phyloP scores from a whole-genome alignment of 2,113 vertebrate species.

The Sylvietta virens region DNA sequence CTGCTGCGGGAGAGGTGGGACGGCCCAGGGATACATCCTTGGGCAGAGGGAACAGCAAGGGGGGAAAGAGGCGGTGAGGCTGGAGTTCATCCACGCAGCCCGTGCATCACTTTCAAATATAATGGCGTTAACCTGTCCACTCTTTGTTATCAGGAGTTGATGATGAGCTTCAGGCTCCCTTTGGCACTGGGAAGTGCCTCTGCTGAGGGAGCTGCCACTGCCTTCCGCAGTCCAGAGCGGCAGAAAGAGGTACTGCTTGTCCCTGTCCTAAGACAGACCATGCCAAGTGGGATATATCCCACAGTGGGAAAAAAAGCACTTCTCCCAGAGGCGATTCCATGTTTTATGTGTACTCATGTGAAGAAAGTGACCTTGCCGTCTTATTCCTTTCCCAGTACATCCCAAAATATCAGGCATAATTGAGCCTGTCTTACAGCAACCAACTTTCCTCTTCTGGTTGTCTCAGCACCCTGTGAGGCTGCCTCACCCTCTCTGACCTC shows the following conservation, averaged over 20 bases:
- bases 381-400: not conserved
- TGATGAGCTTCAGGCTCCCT: not conserved
- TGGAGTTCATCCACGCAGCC: accelerated
- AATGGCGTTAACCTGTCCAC: accelerated
- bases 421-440: not conserved
- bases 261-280: not conserved
- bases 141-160: accelerated
- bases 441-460: not conserved
- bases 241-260: not conserved
- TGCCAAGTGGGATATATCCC: not conserved
- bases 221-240: not conserved
- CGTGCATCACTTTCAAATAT: not conserved
- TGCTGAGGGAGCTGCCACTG: not conserved
- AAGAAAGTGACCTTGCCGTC: not conserved
- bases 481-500: too few species aligned
- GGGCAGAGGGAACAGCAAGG: accelerated
- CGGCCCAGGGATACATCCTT: accelerated
- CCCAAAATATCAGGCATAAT: accelerated
- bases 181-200: not conserved
- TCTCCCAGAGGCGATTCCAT: not conserved
- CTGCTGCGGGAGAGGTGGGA: not conserved
- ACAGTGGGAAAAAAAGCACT: accelerated
- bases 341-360: accelerated
- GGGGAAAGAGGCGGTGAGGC: not conserved
- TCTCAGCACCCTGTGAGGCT: not conserved